These are phyloP conservation scores for Hyphantria cunea DNA, from an alignment of 1,140 invertebrate genomes.

Conservation along the genomic window DNA sequence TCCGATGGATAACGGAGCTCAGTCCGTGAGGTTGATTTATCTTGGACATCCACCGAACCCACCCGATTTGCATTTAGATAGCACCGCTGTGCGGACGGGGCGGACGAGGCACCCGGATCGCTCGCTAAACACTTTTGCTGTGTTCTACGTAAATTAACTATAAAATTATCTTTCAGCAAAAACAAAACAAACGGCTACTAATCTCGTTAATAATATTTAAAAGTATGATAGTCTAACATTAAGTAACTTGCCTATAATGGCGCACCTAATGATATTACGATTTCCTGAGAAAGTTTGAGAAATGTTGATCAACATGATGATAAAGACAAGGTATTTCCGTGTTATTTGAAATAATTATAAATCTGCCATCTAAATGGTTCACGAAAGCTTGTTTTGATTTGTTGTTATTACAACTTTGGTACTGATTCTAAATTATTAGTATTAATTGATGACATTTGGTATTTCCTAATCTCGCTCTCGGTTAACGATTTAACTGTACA, in stretches of 20 bases:
- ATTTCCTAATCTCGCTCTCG: not conserved
- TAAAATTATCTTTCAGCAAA: constrained; percentile 58
- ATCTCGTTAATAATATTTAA: constrained; percentile 41
- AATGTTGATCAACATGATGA: constrained; percentile 11
- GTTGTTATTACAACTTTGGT: constrained; percentile 5
- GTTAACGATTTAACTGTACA: not conserved
- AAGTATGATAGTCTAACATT: constrained; percentile 8
- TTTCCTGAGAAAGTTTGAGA: constrained; percentile 24
- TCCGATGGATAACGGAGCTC: constrained; percentile 57
- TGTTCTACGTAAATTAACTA: constrained; percentile 72
- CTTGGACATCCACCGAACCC: constrained; percentile 71
- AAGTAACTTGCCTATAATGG: constrained; percentile 8
- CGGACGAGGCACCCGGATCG: constrained; percentile 33
- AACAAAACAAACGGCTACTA: constrained; percentile 42
- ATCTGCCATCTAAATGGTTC: constrained; percentile 7
- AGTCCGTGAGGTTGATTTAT: constrained; percentile 68
- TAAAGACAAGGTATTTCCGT: not conserved
- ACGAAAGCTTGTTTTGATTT: constrained; percentile 1
- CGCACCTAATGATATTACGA: constrained; percentile 17
- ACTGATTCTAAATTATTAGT: not conserved
- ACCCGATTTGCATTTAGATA: constrained; percentile 80
- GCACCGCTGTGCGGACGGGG: constrained; percentile 35
- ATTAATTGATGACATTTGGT: not conserved
- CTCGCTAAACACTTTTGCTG: constrained; percentile 49
- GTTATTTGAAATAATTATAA: constrained; percentile 4